phyloP scores from a whole-genome alignment of 2,888 invertebrate species.

The Mythimna impura region DNA sequence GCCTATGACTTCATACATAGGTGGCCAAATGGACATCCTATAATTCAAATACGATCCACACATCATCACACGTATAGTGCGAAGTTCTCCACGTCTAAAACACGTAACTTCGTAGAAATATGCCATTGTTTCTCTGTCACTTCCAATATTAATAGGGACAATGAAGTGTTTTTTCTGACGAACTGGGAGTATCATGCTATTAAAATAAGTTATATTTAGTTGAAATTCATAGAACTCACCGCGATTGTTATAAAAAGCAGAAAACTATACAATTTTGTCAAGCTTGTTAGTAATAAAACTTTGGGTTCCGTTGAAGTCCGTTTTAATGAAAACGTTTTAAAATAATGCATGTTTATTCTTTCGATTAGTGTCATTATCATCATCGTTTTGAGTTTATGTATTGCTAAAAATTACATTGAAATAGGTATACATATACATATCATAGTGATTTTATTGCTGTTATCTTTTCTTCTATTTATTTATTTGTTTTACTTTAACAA shows the following conservation, averaged over 20 bases:
- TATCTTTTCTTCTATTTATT: too few species aligned
- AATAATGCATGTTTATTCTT: not conserved
- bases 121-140: conserved; percentile 24
- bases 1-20: not conserved
- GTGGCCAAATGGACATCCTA: not conserved
- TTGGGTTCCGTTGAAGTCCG: conserved; percentile 22
- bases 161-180: conserved; percentile 20
- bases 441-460: too few species aligned
- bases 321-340: not conserved
- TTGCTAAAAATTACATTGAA: too few species aligned
- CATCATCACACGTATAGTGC: not conserved
- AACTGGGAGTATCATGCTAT: conserved; percentile 18
- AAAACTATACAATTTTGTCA: conserved; percentile 40
- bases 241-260: conserved; percentile 51
- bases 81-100: conserved; percentile 4
- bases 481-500: too few species aligned
- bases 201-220: conserved; percentile 53
- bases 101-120: conserved; percentile 8
- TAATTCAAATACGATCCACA: not conserved
- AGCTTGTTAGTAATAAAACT: not conserved
- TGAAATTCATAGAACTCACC: conserved; percentile 64
- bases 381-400: too few species aligned
- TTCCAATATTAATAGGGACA: not conserved
- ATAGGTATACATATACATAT: too few species aligned
- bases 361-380: too few species aligned